phyloP scores from a whole-genome alignment of 2,113 vertebrate genomes.

The Chroicocephalus ridibundus region DNA sequence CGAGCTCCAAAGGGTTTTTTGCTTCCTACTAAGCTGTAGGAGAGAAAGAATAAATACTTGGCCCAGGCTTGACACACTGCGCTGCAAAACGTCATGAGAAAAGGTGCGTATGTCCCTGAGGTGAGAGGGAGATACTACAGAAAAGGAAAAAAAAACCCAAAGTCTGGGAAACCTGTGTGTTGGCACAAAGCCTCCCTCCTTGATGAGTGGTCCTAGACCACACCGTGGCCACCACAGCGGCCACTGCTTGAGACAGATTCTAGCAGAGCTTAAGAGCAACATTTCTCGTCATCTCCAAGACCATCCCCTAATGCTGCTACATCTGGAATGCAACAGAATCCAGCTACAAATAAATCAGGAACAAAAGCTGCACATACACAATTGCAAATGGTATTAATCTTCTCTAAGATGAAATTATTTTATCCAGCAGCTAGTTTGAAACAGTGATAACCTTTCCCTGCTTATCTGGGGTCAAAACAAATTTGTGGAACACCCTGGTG shows the following conservation, averaged over 20 bases:
- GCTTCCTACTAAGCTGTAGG: neutral
- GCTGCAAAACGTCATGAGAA: neutral
- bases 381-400: neutral
- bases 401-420: neutral
- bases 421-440: neutral
- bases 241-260: neutral
- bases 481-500: neutral
- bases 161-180: too few relatives aligned
- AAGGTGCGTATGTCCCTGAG: neutral
- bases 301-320: neutral
- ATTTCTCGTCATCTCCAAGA: too few relatives aligned
- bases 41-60: neutral
- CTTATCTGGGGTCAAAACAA: neutral
- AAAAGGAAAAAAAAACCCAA: too few relatives aligned
- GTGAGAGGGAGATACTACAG: too few relatives aligned
- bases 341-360: neutral
- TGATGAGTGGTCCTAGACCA: neutral
- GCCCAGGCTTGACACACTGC: neutral
- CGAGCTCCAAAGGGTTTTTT: neutral
- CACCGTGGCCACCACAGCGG: neutral
- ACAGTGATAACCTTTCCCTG: neutral
- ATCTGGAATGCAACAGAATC: neutral
- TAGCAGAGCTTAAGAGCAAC: neutral
- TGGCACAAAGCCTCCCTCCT: too few relatives aligned
- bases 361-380: neutral